Conservation (phyloP, 1,140 invertebrate species). For the Pseudomyrmex gracilis region DNA sequence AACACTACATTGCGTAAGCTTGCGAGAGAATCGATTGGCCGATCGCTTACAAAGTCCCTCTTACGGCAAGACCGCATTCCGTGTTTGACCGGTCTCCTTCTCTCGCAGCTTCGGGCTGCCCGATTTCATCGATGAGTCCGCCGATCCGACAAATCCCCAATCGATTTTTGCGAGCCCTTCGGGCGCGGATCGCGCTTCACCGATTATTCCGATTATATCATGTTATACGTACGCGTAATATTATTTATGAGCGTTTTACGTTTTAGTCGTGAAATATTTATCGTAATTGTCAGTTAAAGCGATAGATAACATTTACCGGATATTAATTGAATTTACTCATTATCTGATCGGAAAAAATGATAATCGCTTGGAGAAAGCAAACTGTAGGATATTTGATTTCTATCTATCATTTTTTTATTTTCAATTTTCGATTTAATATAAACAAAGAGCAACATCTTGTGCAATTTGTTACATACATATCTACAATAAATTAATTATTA, state of each 20-base stretch:
- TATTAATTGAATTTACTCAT: too few species aligned
- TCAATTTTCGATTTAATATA: too few species aligned
- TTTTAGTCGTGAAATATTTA: constrained; percentile 16
- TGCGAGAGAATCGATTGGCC: constrained; percentile 61
- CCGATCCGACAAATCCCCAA: constrained; percentile 69
- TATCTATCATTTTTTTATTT: too few species aligned
- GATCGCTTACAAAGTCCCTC: constrained; percentile 78
- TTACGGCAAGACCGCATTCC: constrained; percentile 79
- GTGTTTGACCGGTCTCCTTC: constrained; percentile 72
- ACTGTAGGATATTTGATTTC: too few species aligned
- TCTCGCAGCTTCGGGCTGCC: constrained; percentile 49
- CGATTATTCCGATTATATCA: constrained; percentile 41
- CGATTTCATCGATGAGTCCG: constrained; percentile 73
- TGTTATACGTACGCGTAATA: too few species aligned
- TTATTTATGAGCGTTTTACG: too few species aligned
- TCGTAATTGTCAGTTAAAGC: constrained; percentile 14
- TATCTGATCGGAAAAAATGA: too few species aligned
- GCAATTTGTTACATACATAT: too few species aligned
- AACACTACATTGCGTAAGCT: constrained; percentile 63
- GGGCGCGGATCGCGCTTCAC: constrained; percentile 61
- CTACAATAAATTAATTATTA: too few species aligned
- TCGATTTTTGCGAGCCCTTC: constrained; percentile 69
- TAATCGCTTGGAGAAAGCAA: too few species aligned
- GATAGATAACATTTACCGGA: too few species aligned
- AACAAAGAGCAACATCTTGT: too few species aligned